Percentiles rank a stretch among this genome's conserved stretches.
Conservation (phyloP, 2,888 invertebrate species). For the Sinhomidia bicolor region DNA sequence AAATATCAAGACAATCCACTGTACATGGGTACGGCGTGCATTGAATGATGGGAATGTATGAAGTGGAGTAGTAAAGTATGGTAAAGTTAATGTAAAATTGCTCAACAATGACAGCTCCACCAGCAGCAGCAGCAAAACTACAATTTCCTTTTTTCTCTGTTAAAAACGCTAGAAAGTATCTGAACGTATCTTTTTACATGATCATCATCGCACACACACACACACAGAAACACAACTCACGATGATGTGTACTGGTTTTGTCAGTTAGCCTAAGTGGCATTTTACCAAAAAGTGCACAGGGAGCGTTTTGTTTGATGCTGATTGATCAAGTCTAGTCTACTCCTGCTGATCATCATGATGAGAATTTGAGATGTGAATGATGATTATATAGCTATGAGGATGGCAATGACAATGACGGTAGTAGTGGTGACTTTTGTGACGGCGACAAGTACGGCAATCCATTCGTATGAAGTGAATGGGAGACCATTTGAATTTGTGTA, state of each 20-base stretch:
- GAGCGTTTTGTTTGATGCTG: slow-evolving; percentile 47
- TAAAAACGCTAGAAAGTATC: slow-evolving; percentile 25
- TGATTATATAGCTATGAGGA: background rate
- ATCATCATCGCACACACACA: background rate
- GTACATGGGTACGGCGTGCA: too few species aligned
- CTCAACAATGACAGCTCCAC: slow-evolving; percentile 27
- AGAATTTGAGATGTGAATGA: slow-evolving; percentile 9
- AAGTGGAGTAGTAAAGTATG: background rate
- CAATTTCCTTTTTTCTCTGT: slow-evolving; percentile 39
- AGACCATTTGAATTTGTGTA: background rate
- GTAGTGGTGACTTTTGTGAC: slow-evolving; percentile 15
- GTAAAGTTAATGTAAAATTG: slow-evolving; percentile 36
- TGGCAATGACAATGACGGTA: slow-evolving; percentile 16
- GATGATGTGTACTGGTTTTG: slow-evolving; percentile 40
- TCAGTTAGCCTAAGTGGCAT: slow-evolving; percentile 26
- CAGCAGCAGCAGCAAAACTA: background rate
- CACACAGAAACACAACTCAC: slow-evolving; percentile 2
- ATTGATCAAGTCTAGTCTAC: slow-evolving; percentile 35
- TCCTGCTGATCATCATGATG: background rate
- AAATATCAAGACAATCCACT: slow-evolving; percentile 32
- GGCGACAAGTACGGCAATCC: background rate
- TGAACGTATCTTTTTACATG: slow-evolving; percentile 40
- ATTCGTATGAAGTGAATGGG: background rate
- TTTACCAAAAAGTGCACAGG: slow-evolving; percentile 26
- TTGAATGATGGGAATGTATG: background rate